Base-by-base conservation (phyloP, 1,140 invertebrate species). In the Drosophila yakuba region DNA sequence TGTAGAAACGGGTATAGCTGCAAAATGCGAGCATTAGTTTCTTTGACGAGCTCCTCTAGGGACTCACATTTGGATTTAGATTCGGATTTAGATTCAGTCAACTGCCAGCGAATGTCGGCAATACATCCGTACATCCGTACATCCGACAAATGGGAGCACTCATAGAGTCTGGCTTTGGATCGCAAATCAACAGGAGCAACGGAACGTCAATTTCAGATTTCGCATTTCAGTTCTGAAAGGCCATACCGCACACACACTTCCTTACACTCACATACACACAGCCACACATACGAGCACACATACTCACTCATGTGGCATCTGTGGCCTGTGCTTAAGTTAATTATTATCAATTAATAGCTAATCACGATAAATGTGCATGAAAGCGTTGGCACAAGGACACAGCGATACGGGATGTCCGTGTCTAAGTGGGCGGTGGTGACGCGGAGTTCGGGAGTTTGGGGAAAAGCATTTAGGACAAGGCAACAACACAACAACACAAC, bases 301-400 rank as follows among this genome's bases (percentile, higher is more conserved):
- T 20, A 20, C 20, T 28, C 25, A 11, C 41, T 44, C 38, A 2
- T 52, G 59, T 41, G 57, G 57, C 82, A 86, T 82, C 83, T 86
- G 83, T 59, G 82, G 69, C 71, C 38, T 86, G 83, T 88, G 82
- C 82, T 86, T 60, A 89, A 89, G 84, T 89, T 88, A 88, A 88
- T 88, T 88, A 88, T 88, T 89, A 88, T 89, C 84, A 88, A 88
- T 88, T 88, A 88, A 84, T 80, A 80, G 84, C 84, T 88, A 88
- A 88, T 88, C 84, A 88, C 84, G 84, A 88, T 88, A 88, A 88
- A 88, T 88, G 84, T 88, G 84, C 76, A 88, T 84, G 84, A 77
- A 84, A 89, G 80, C 68, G 84, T 23, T 45, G 15, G 43, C 35
- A 36, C 57, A 77, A 68, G 62, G 69, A 63, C 51, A 71, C 36